Evolutionary conservation across 92 coral and sea anemone species (phyloP).

Genomic region (Porites evermanni): DNA sequence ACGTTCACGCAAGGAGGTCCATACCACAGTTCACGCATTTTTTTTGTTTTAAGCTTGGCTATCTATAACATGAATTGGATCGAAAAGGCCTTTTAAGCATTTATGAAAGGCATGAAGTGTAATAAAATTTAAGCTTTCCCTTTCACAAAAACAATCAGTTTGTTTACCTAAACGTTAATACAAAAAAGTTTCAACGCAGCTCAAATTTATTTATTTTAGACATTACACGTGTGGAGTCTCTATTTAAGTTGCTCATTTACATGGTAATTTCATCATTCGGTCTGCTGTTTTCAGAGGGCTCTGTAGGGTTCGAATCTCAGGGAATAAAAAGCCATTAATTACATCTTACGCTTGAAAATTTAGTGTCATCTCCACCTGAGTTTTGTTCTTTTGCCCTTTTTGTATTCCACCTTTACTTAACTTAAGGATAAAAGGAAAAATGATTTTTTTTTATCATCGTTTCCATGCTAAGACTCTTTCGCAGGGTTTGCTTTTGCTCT

Average conservation of each 20-base stretch:
- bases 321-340: neutral
- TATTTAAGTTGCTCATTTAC: neutral
- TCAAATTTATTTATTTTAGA: neutral
- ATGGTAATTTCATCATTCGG: neutral
- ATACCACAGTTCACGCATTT: too few species aligned
- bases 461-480: too few species aligned
- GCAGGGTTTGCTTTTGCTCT: too few species aligned
- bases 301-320: neutral
- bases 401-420: too few species aligned
- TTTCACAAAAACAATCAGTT: neutral
- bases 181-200: neutral
- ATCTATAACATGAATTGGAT: too few species aligned
- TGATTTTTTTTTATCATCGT: too few species aligned
- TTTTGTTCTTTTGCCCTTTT: neutral
- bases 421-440: too few species aligned
- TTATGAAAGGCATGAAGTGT: neutral
- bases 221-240: neutral
- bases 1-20: too few species aligned
- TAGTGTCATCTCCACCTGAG: neutral
- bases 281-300: neutral
- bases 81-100: neutral
- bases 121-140: too few species aligned
- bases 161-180: neutral
- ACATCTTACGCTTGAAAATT: neutral
- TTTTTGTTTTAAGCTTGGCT: too few species aligned